Base-by-base conservation (phyloP, 2,888 invertebrate genomes). In the Cheilosia grossa region DNA sequence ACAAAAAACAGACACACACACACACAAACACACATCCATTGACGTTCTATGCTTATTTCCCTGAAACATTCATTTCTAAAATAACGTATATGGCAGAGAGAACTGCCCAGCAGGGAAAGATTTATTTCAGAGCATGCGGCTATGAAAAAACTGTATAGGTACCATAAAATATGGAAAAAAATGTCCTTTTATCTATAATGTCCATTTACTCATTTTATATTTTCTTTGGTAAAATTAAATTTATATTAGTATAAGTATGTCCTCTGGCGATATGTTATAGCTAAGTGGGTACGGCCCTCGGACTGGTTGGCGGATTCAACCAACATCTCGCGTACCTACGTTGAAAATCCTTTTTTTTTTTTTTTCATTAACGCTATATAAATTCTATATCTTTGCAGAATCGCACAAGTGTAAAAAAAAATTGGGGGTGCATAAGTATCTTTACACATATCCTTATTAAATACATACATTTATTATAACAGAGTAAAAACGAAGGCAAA, bases 1-100 rank as follows among this genome's bases (percentile, higher is more conserved):
- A 21, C 9, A 7, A 49, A 19, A 90, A 90, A 89, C 89, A 90
- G 90, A 90, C 90, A 90, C 88, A 89, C 89, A 89, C 88, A 89
- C 53, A 37, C 64, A 47, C 47, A 58, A 2, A 13, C 4, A 21
- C n/a, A n/a, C n/a, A n/a, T n/a, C n/a, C n/a, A n/a, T n/a, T n/a
- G n/a, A n/a, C n/a, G 10, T 37, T 37, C 9, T 37, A 13, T 37
- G 37, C 42, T 42, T 51, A 59, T 66, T 47, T 63, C 37, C 24
- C 69, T 21, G 10, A 59, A 61, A 19, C 69, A 78, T 44, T 47
- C 13, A 69, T 58, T 61, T 77, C 37, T 61, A 59, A 44, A 66
- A 66, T 58, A 21, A 59, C 51, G 61, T 59, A 69, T 47, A 77
- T 37, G 49, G 17, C 75, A 75, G 44, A 21, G 61, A 42, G 40